Base-by-base conservation (phyloP, 2,888 invertebrate genomes). In the Nemurella pictetii region DNA sequence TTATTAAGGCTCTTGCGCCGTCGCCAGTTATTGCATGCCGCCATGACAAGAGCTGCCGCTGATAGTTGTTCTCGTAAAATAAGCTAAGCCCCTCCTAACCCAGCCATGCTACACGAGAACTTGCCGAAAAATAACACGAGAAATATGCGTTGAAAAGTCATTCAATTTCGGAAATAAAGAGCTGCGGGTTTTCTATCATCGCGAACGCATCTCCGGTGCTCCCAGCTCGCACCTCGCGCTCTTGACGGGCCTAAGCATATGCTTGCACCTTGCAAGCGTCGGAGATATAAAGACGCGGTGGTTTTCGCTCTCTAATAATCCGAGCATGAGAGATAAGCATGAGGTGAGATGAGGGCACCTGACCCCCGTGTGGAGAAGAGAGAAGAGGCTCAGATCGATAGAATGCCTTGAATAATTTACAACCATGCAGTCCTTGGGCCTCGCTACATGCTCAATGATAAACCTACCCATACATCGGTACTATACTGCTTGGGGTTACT, bases 391-490 rank as follows among this genome's bases (percentile, higher is more conserved):
- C 81, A 84, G 85, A 84, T 85, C 85, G 83, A 85, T 85, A 85
- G 77, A 84, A 84, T 82, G 84, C 84, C 84, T 84, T 85, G 85
- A 84, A 85, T 85, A 85, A 85, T 85, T 85, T 83, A 85, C 83
- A 83, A 82, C 73, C 55, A 55, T 36, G 80, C 74, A 80, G 84
- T 82, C 84, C 84, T 85, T 85, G 85, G 81, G 82, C 83, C 85
- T 82, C 35, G 28, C 75, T 75, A 55, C 55, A 55, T 55, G 20
- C 55, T 7, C 55, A 55, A 55, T 55, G 55, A 55, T 55, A 55
- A 7, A 55, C 55, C 55, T 55, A 55, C 55, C 55, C 55, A 55
- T 55, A 55, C 20, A 55, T 55, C 55, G 55, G 55, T 12, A 55
- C 55, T 55, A 20, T 55, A 55, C 55, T 55, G 55, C 55, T 55